phyloP scores from a whole-genome alignment of 2,113 vertebrate genomes.

The Rhinopomastus cyanomelas region DNA sequence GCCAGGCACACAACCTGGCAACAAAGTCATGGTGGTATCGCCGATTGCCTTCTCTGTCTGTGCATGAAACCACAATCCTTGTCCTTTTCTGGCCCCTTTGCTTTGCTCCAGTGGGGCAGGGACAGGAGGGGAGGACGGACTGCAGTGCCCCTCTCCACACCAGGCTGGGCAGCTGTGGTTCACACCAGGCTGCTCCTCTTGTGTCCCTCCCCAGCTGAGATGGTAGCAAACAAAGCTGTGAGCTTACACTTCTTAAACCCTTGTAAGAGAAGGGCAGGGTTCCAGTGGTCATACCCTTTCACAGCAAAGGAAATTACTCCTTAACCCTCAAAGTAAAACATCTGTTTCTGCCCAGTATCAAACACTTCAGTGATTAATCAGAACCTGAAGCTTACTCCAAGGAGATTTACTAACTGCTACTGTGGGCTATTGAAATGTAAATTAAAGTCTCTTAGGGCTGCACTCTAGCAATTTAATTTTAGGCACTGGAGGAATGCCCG shows the following conservation, averaged over 20 bases:
- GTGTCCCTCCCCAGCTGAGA: neutral
- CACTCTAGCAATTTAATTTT: conserved; percentile 22
- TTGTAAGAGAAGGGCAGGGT: neutral
- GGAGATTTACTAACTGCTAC: conserved; percentile 1
- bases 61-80: neutral
- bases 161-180: neutral
- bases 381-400: neutral
- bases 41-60: neutral
- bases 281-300: neutral
- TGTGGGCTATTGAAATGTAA: conserved; percentile 29
- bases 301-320: neutral
- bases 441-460: conserved; percentile 17
- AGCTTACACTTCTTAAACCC: neutral
- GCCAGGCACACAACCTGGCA: neutral
- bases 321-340: neutral
- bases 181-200: neutral
- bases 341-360: neutral
- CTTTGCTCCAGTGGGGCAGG: neutral
- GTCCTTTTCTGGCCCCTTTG: neutral
- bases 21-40: neutral
- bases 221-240: neutral
- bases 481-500: conserved; percentile 20
- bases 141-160: neutral
- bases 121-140: neutral
- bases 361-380: neutral